These are phyloP conservation scores for Tetrao urogallus DNA, from an alignment of 2,113 vertebrate species.

Conservation along the genomic window DNA sequence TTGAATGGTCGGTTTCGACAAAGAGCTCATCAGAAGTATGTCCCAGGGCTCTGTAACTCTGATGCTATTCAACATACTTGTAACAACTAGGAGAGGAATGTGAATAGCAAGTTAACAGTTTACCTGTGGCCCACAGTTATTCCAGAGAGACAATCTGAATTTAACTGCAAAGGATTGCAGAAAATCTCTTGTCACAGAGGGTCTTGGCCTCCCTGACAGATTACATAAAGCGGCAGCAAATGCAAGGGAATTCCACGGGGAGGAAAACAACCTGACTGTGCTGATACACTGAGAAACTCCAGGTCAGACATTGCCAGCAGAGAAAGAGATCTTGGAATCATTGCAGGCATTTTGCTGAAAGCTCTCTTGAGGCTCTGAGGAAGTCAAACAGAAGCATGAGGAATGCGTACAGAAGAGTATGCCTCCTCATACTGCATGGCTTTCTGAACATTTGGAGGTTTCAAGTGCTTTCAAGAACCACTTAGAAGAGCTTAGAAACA, in stretches of 20 bases:
- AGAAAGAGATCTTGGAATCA: not conserved
- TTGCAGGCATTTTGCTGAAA: not conserved
- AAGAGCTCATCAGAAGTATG: slow-evolving; percentile 36
- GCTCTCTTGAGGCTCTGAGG: not conserved
- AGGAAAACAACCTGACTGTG: not conserved
- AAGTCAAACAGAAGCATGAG: slow-evolving; percentile 49
- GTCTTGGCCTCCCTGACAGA: not conserved
- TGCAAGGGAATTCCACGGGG: not conserved
- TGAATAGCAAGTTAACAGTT: not conserved
- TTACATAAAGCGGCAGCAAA: not conserved
- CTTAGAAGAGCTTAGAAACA: slow-evolving; percentile 16
- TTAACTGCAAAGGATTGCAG: not conserved
- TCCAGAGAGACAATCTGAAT: not conserved
- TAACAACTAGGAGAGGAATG: not conserved
- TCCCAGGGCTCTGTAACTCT: not conserved
- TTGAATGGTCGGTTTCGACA: slow-evolving; percentile 49
- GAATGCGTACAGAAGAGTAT: slow-evolving; percentile 37
- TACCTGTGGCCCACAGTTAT: not conserved
- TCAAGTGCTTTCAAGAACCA: slow-evolving; percentile 13
- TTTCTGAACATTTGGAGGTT: slow-evolving; percentile 26
- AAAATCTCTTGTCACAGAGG: not conserved
- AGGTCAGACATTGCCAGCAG: not conserved
- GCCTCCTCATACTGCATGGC: not conserved
- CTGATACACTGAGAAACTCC: not conserved
- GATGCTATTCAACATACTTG: slow-evolving; percentile 1